Conservation (phyloP, 2,888 invertebrate genomes). For the Diloba caeruleocephala region DNA sequence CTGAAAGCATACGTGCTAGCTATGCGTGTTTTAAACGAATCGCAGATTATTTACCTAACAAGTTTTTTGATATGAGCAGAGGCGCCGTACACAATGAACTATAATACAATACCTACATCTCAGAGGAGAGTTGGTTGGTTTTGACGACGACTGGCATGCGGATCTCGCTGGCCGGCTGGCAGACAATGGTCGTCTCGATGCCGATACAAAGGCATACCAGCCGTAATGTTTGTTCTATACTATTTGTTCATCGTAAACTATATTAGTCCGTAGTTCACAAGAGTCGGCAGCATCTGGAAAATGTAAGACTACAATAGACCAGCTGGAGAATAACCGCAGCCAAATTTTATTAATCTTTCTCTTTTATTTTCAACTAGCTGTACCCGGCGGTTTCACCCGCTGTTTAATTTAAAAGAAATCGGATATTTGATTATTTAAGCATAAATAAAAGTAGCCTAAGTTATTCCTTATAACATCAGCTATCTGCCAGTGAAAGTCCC, state of each 20-base stretch:
- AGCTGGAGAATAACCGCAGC: background rate
- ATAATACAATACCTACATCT: slow-evolving; percentile 1
- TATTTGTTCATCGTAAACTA: slow-evolving; percentile 55
- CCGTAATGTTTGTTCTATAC: slow-evolving; percentile 52
- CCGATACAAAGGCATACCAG: slow-evolving; percentile 63
- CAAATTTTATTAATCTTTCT: too few relatives aligned
- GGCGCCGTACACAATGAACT: too few relatives aligned
- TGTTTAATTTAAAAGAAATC: too few relatives aligned
- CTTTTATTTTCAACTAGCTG: too few relatives aligned
- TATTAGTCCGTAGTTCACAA: slow-evolving; percentile 40
- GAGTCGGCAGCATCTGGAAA: slow-evolving; percentile 26
- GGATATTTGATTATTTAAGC: too few relatives aligned
- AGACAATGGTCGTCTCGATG: slow-evolving; percentile 52
- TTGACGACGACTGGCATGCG: slow-evolving; percentile 48
- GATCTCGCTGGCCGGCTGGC: slow-evolving; percentile 43
- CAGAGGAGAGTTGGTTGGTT: slow-evolving; percentile 25
- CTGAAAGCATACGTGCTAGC: too few relatives aligned
- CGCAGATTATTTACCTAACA: background rate
- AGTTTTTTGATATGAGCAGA: too few relatives aligned
- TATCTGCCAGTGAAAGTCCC: too few relatives aligned
- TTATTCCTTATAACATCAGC: too few relatives aligned
- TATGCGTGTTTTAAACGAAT: too few relatives aligned
- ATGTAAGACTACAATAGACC: slow-evolving; percentile 30
- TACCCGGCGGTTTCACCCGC: too few relatives aligned
- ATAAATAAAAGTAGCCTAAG: too few relatives aligned